phyloP scores from a whole-genome alignment of 2,113 vertebrate genomes.

The Sapayoa aenigma region DNA sequence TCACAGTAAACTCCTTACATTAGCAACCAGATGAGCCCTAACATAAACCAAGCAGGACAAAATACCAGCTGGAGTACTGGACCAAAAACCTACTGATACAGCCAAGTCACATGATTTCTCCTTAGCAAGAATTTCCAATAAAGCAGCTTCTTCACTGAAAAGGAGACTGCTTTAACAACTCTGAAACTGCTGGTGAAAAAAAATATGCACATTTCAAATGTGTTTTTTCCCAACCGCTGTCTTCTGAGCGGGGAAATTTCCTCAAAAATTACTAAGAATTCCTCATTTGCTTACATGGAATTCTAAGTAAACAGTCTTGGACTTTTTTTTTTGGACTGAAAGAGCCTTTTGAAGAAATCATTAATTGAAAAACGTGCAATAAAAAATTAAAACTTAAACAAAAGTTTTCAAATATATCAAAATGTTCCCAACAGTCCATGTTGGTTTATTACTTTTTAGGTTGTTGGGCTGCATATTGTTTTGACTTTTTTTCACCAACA shows the following conservation, averaged over 20 bases:
- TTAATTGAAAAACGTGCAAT: neutral
- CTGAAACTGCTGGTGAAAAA: neutral
- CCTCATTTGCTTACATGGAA: neutral
- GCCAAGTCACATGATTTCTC: neutral
- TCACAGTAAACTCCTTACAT: neutral
- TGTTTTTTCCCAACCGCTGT: neutral
- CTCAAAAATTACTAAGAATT: neutral
- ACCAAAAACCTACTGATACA: neutral
- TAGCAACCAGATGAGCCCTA: slow-evolving; percentile 19
- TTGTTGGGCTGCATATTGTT: neutral
- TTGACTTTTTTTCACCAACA: rapidly evolving
- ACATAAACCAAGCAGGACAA: slow-evolving; percentile 8
- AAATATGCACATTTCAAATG: neutral
- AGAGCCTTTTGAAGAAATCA: neutral
- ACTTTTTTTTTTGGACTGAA: neutral
- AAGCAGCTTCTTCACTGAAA: neutral
- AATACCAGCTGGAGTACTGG: neutral
- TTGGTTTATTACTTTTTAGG: neutral
- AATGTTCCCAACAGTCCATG: neutral
- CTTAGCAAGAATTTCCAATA: neutral
- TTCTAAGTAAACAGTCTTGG: neutral
- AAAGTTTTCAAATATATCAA: neutral
- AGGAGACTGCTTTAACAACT: neutral
- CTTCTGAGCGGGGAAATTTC: neutral
- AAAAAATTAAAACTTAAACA: neutral